Base-by-base conservation (phyloP, 2,113 vertebrate genomes). In the Apeltes quadracus region DNA sequence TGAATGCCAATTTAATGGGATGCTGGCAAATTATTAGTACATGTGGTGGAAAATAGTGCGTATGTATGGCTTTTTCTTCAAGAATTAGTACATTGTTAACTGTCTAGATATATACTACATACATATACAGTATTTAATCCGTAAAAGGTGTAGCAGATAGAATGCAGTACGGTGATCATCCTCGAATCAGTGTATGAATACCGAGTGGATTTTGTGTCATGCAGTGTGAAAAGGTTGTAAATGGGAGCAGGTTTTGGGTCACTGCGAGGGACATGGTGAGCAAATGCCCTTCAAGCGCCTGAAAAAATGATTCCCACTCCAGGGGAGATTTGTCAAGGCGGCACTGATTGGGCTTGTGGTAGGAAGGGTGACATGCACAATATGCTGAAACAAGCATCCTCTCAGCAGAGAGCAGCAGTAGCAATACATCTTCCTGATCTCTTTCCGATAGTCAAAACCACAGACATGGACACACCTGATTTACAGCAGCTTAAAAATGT, bases 341-440 rank as follows among this genome's bases (percentile, higher is more conserved):
- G 68, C 81, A 90, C 88, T 90, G 84, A 93, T 90, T 82, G 74
- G 65, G 63, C 57, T 61, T 53, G 78, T 48, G 85, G 69, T 69
- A 13, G 67, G 63, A 78, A 82, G 65, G 88, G 76, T 81, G 86
- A 85, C 89, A 84, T 78, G 87, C 77, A 67, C 84, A 92, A 90
- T 77, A 87, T 91, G 91, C 91, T 93, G 90, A 93, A 91, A 89
- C 89, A 89, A 89, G 89, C 89, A 90, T 86, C 89, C 90, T 88
- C 81, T 75, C 73, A 59, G 78, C 75, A 41, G 46, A 51, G 41
- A 75, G 78, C 75, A 65, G 87, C 89, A 83, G 75, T 75, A 78
- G 75, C 87, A 82, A 91, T 92, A 92, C 92, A 89, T 94, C 92
- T 91, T 71, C 65, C 74, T 89, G 89, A 91, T 89, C 68, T 83